A percentile compares a stretch with the other conserved stretches of the same genome.
phyloP scores from a whole-genome alignment of 2,797 vertebrate genomes.

The Eremophila alpestris region DNA sequence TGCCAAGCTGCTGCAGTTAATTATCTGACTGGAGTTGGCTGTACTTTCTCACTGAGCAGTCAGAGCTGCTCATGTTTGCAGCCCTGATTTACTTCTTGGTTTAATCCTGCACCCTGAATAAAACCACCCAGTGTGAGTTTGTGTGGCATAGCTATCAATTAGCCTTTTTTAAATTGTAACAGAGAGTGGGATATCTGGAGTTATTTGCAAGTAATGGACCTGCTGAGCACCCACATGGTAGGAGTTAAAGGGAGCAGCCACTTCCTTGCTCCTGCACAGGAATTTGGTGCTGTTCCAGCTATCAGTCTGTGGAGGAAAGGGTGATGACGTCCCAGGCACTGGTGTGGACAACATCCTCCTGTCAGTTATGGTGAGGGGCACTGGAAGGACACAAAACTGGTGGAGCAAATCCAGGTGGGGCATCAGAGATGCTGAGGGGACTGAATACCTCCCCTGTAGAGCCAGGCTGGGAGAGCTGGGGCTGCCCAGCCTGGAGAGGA shows the following conservation, averaged over 20 bases:
- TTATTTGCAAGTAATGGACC: neutral
- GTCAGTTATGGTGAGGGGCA: neutral
- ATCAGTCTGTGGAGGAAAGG: neutral
- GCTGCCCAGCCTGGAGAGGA: neutral
- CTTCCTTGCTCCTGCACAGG: neutral
- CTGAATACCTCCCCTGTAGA: neutral
- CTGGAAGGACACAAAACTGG: neutral
- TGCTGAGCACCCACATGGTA: accelerated
- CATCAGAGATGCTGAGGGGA: accelerated
- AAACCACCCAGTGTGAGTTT: neutral
- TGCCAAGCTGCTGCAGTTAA: neutral
- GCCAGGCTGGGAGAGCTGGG: neutral
- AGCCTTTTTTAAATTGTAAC: neutral
- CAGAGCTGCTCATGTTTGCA: neutral
- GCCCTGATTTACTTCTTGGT: neutral
- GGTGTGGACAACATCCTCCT: neutral
- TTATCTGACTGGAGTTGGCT: neutral
- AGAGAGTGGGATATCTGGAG: neutral
- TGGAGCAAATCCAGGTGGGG: accelerated
- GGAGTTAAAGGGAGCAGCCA: neutral
- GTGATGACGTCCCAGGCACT: neutral
- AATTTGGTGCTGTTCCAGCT: neutral
- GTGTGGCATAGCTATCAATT: neutral
- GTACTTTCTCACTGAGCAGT: neutral
- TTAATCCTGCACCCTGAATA: neutral